Evolutionary conservation across 2,113 vertebrate genomes (phyloP).

Genomic region (Psammodynastes pulverulentus): DNA sequence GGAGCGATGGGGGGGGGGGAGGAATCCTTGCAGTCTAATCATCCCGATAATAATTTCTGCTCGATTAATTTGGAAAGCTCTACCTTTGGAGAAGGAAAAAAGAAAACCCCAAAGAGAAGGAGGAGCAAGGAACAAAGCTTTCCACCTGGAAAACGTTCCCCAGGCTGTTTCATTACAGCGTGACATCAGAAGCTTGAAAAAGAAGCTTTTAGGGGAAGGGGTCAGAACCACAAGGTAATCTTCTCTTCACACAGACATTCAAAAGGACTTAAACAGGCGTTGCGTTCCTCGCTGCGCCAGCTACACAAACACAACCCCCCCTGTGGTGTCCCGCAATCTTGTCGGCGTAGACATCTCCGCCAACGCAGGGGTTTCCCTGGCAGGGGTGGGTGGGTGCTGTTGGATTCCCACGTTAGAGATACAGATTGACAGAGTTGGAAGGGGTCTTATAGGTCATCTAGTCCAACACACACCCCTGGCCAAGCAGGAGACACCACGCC

Average conservation of each 20-base stretch:
- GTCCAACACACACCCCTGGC: no score
- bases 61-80: background rate
- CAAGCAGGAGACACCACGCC: no score
- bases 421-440: no score
- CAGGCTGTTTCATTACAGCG: slow-evolving; percentile 36
- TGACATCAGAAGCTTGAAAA: slow-evolving; percentile 46
- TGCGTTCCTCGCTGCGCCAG: background rate
- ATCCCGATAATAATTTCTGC: background rate
- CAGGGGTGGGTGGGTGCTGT: background rate
- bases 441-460: no score
- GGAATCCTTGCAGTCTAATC: background rate
- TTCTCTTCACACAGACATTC: slow-evolving; percentile 28
- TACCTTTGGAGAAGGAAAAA: background rate
- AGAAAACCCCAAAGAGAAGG: background rate
- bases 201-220: slow-evolving; percentile 15
- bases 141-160: background rate
- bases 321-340: no score
- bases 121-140: background rate
- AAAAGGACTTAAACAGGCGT: background rate
- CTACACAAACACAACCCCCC: background rate
- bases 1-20: fast-evolving
- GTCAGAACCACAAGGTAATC: slow-evolving; percentile 50
- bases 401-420: background rate
- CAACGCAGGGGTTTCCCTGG: background rate
- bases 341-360: background rate